Conservation (phyloP, 2,113 vertebrate species). For the Macrotis lagotis region DNA sequence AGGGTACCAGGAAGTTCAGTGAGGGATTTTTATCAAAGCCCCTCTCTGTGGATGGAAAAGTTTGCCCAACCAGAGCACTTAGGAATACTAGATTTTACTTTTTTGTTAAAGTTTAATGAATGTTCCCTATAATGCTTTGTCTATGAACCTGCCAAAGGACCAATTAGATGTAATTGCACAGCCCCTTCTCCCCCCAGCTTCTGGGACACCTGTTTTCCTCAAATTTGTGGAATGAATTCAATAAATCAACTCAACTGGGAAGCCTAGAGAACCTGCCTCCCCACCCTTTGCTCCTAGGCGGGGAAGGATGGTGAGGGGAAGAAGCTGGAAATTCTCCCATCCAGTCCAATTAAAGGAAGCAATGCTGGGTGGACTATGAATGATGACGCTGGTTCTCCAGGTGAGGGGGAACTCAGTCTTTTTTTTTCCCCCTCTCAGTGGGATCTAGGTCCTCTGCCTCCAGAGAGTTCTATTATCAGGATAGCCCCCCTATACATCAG, state of each 20-base stretch:
- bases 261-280: neutral
- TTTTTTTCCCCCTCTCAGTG: neutral
- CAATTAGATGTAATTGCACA: neutral
- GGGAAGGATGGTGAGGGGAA: neutral
- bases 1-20: conserved; percentile 38
- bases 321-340: neutral
- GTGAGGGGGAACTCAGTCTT: neutral
- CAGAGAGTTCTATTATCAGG: neutral
- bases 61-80: neutral
- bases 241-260: too few species aligned
- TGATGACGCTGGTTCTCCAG: neutral
- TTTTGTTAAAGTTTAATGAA: neutral
- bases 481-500: neutral
- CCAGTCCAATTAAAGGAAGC: neutral
- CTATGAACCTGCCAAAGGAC: neutral
- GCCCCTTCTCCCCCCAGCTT: neutral
- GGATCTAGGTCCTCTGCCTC: neutral
- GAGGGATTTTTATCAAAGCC: neutral
- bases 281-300: neutral
- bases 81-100: neutral
- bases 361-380: neutral
- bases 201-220: neutral
- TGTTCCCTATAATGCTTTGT: neutral
- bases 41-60: neutral
- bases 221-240: accelerated